phyloP scores from a whole-genome alignment of 2,797 vertebrate species.

The Merluccius polli region DNA sequence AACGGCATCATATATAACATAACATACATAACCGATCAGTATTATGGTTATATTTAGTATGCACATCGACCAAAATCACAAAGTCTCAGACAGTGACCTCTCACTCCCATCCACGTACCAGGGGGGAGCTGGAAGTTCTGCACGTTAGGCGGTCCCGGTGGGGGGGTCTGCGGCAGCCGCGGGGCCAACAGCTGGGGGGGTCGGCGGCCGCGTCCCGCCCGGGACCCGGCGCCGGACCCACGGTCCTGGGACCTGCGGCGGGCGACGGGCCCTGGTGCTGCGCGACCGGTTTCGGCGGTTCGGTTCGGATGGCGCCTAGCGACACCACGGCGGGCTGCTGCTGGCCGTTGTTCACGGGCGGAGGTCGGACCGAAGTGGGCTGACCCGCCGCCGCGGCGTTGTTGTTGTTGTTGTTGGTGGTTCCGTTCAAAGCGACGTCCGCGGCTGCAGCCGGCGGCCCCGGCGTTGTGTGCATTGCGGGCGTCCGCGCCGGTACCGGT shows the following conservation, averaged over 20 bases:
- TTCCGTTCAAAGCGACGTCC: constrained; percentile 71
- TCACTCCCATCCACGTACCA: constrained; percentile 69
- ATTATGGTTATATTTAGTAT: neutral
- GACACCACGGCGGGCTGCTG: constrained; percentile 62
- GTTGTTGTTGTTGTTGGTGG: constrained; percentile 73
- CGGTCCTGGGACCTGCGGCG: constrained; percentile 74
- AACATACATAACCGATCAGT: neutral
- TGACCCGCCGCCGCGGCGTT: constrained; percentile 59
- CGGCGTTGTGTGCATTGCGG: constrained; percentile 72
- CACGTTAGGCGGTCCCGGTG: constrained; percentile 86
- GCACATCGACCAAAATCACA: too few relatives aligned
- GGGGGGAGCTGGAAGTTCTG: constrained; percentile 96
- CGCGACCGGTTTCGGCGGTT: constrained; percentile 81
- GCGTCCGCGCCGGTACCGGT: constrained; percentile 81
- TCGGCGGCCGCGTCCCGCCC: constrained; percentile 80
- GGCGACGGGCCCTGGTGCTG: constrained; percentile 63
- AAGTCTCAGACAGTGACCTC: neutral
- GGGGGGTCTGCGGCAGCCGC: constrained; percentile 81
- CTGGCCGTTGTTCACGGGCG: constrained; percentile 74
- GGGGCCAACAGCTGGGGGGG: constrained; percentile 89
- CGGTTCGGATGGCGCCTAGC: constrained; percentile 77
- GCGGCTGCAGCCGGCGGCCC: constrained; percentile 73
- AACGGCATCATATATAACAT: too few relatives aligned
- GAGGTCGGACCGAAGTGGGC: constrained; percentile 57
- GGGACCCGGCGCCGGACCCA: constrained; percentile 64